Evolutionary conservation across 2,797 vertebrate genomes (phyloP).

Genomic region (Acestrorhynchus altus): DNA sequence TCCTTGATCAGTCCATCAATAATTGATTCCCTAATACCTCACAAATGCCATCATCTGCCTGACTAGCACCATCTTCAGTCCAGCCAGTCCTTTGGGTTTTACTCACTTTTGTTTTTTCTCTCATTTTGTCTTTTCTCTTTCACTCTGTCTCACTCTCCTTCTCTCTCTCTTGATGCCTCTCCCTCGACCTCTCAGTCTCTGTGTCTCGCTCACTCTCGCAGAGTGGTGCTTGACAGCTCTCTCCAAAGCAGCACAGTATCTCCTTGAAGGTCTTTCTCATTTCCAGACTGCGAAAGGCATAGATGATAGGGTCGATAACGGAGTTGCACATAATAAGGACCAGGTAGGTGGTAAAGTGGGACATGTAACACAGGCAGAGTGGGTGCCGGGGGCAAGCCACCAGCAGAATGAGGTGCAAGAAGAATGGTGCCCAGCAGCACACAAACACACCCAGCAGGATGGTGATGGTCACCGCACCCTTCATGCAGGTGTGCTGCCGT

Average conservation of each 20-base stretch:
- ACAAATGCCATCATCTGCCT: not conserved
- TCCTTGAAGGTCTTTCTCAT: conserved; percentile 87
- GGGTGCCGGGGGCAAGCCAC: conserved; percentile 85
- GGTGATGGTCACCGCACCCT: conserved; percentile 86
- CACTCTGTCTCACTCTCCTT: conserved; percentile 36
- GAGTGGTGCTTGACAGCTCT: conserved; percentile 53
- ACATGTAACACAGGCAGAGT: conserved; percentile 84
- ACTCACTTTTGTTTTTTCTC: not conserved
- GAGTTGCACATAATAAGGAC: conserved; percentile 92
- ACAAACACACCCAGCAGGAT: conserved; percentile 86
- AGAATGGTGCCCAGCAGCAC: conserved; percentile 89
- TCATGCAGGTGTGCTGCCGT: conserved; percentile 81
- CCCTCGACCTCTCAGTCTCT: conserved; percentile 6
- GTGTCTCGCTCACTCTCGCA: conserved; percentile 30
- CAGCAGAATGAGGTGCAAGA: conserved; percentile 88
- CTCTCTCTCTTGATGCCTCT: conserved; percentile 28
- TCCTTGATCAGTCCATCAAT: not conserved
- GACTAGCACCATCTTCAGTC: not conserved
- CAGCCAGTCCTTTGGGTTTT: not conserved
- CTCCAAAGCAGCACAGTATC: conserved; percentile 76
- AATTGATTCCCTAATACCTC: not conserved
- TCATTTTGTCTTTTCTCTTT: not conserved
- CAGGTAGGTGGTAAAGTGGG: conserved; percentile 87
- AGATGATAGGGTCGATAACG: conserved; percentile 86
- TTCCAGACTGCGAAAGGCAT: conserved; percentile 85